Base-by-base conservation (phyloP, 2,888 invertebrate species). In the Tolmerus cingulatus region DNA sequence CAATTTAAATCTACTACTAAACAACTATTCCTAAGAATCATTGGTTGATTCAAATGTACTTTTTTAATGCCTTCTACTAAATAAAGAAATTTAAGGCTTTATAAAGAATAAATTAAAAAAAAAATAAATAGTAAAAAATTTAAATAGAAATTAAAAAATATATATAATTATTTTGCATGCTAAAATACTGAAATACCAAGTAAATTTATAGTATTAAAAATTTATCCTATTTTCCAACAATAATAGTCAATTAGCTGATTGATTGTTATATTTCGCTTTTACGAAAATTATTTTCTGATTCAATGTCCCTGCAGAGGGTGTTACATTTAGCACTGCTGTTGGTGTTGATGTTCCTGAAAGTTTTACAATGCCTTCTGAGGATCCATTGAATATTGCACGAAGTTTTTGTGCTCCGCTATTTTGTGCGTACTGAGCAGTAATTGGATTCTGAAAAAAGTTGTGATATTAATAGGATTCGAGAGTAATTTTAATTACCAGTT, bases 221-320 rank as follows among this genome's bases (percentile, higher is more conserved):
- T 85, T 85, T 74, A 85, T 46, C 85, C 85, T 85, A 85, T 74
- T 43, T 43, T 55, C 55, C 19, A 86, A 86, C 51, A 86, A 76
- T 37, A 87, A 82, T 76, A 78, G 78, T 79, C 78, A 86, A 77
- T 74, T 74, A 76, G 57, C 55, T 85, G 84, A 57, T 76, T 57
- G 79, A 37, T 87, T 46, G 85, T 88, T 89, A 88, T 89, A 90
- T 88, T 90, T 90, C 86, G 91, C 90, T 89, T 92, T 92, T 46
- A 92, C 88, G 81, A 91, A 87, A 89, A 92, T 91, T 81, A 91
- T 90, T 89, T 92, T 91, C 88, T 91, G 91, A 90, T 90, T 92
- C 87, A 90, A 86, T 87, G 88, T 89, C 87, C 89, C 86, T 87
- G 87, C 87, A 76, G 89, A 88, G 87, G 89, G 87, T 88, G 89